These are phyloP conservation scores for Chromobotia macracanthus DNA, from an alignment of 2,797 vertebrate species.

Conservation along the genomic window DNA sequence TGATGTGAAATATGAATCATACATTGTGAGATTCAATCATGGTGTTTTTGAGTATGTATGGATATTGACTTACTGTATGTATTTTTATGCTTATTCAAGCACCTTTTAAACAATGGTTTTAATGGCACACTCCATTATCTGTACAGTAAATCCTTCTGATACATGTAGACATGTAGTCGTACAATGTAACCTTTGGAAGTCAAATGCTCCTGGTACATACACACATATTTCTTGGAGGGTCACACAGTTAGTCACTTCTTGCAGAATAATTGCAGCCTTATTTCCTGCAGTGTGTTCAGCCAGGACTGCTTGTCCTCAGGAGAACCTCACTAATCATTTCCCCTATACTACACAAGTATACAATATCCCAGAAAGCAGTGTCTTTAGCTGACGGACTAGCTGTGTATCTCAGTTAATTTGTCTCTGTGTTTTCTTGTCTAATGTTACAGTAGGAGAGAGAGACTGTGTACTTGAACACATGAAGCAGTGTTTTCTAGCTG, in stretches of 20 bases:
- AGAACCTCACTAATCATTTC: not conserved
- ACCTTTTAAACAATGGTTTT: not conserved
- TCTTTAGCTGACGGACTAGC: not conserved
- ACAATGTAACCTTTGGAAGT: no score
- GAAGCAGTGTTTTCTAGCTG: conserved; percentile 19
- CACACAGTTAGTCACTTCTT: not conserved
- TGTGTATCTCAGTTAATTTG: conserved; percentile 1
- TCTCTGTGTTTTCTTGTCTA: conserved; percentile 17
- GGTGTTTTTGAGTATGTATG: no score
- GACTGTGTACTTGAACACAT: conserved; percentile 12
- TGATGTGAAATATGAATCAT: no score
- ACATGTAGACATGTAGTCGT: no score
- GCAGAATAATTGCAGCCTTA: not conserved
- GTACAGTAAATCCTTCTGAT: no score
- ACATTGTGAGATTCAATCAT: no score
- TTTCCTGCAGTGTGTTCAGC: not conserved
- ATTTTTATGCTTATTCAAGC: not conserved
- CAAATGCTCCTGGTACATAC: not conserved
- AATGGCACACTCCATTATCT: no score
- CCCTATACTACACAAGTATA: conserved; percentile 6
- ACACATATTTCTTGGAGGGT: not conserved
- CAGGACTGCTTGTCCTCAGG: not conserved
- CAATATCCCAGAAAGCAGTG: conserved; percentile 17
- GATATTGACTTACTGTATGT: no score
- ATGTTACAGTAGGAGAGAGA: not conserved